These are phyloP conservation scores for Pseudotriccus pelzelni DNA, from an alignment of 2,797 vertebrate species.

Conservation along the genomic window DNA sequence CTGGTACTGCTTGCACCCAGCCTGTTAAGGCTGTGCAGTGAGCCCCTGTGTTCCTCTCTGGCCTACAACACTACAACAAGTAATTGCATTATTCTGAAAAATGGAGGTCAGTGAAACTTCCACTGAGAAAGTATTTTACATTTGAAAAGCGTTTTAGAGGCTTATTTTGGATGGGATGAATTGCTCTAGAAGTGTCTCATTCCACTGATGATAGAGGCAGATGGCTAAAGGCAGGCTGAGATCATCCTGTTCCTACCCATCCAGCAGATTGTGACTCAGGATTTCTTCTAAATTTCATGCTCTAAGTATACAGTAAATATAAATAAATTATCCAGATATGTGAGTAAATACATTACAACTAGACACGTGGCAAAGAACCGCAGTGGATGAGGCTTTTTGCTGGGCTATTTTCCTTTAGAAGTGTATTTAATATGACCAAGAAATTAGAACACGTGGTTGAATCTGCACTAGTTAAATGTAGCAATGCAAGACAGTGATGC, in stretches of 20 bases:
- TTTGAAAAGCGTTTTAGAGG: not conserved
- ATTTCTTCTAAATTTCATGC: not conserved
- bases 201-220: not conserved
- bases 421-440: not conserved
- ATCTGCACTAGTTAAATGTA: not conserved
- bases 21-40: not conserved
- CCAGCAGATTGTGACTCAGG: fast-evolving
- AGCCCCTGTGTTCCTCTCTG: not conserved
- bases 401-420: not conserved
- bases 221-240: not conserved
- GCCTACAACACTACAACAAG: not conserved
- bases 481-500: not conserved
- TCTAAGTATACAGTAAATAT: not conserved
- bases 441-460: not conserved
- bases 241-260: not conserved
- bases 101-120: not conserved
- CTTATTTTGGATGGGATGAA: not conserved
- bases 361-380: not conserved
- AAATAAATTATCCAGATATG: not conserved
- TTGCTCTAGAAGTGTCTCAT: not conserved
- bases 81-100: not conserved
- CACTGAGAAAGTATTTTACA: not conserved
- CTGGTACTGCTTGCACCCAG: not conserved
- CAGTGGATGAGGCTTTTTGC: not conserved
- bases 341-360: not conserved